phyloP scores from a whole-genome alignment of 2,113 vertebrate species.

The Rhodinocichla rosea region DNA sequence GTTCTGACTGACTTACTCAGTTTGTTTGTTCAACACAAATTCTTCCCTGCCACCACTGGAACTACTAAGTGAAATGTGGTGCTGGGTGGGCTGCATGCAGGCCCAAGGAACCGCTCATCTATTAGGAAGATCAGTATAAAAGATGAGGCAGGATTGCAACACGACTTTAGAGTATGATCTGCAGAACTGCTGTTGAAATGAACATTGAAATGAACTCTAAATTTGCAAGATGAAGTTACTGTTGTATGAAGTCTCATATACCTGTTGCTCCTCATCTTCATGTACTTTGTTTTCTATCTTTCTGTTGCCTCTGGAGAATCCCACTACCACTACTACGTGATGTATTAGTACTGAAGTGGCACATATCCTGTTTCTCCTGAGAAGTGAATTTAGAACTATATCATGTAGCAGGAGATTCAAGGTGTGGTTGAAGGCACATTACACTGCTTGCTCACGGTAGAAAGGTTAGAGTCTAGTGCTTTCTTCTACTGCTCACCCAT shows the following conservation, averaged over 20 bases:
- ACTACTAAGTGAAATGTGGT: neutral
- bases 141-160: neutral
- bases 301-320: neutral
- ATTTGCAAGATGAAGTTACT: neutral
- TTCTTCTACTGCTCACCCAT: neutral
- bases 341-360: neutral
- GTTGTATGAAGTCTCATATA: neutral
- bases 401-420: neutral
- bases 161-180: neutral
- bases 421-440: neutral
- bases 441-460: neutral
- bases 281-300: neutral
- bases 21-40: neutral
- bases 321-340: neutral
- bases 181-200: neutral
- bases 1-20: neutral
- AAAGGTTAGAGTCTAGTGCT: neutral
- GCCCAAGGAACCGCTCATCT: neutral
- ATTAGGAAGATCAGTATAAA: neutral
- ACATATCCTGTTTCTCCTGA: neutral
- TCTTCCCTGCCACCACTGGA: neutral
- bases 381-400: neutral
- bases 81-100: neutral
- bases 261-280: neutral
- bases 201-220: neutral